Evolutionary conservation across 2,888 invertebrate genomes (phyloP), one percentile per base, ranked within the genome.

Genomic region (Minunthozetes semirufus): DNA sequence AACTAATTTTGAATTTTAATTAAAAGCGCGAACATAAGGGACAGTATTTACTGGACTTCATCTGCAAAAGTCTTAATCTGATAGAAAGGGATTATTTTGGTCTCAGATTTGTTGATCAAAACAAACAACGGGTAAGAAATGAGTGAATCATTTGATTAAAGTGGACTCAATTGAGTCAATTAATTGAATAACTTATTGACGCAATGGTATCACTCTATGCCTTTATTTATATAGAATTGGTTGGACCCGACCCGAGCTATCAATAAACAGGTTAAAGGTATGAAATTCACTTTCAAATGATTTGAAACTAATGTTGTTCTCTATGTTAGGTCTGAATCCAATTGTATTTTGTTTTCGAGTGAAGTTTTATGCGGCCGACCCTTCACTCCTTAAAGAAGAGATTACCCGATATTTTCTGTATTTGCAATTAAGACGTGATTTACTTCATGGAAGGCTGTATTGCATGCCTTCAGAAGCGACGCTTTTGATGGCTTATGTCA

Each of bases 301-400:
- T 8, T 17, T 56, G 25, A 56, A 22, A n/a, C 48, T n/a, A 11
- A 17, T 71, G 74, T 72, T 74, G 59, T 72, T 61, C 76, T 77
- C 48, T 50, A 50, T 50, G 48, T 50, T 86, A 93, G 95, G 94
- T 85, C 88, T 94, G 81, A 90, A 92, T 80, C 93, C 94, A 77
- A 90, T 94, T 81, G 85, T 95, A 77, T 92, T 98, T 83, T 95
- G 94, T 85, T 94, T 98, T 84, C 91, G 97, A 78, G 93, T 97
- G 78, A 97, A 97, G 86, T 98, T 94, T 84, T 98, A 98, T 84
- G 97, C 98, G 19, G 92, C 93, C 75, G 94, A 97, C 85, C 96
- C 97, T 19, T 87, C 92, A 83, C 87, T 92, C 74, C 86, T 98
- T 78, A 93, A 93, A 83, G 97, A 96, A 83, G 93, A 96, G 84